Base-by-base conservation (phyloP, 2,888 invertebrate species). In the Melinaea menophilus region DNA sequence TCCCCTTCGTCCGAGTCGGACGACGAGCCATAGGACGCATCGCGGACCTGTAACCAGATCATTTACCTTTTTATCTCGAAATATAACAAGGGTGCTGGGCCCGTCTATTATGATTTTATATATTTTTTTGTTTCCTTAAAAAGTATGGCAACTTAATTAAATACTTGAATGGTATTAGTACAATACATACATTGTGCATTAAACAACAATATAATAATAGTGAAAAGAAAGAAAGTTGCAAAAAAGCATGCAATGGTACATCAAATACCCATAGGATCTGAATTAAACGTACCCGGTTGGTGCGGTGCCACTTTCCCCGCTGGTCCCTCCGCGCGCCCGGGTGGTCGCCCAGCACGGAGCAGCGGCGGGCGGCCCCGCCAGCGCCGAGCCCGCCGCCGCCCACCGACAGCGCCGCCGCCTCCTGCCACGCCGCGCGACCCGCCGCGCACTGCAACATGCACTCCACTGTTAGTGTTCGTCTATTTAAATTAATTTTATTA, bases 351-450 rank as follows among this genome's bases (percentile, higher is more conserved):
- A 84, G 86, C 73, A 91, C 90, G 70, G 90, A 91, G 82, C 91
- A 90, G 84, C 81, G 92, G 77, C 85, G 91, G 80, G 85, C 92
- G 74, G 84, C 92, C 79, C 87, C 92, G 81, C 82, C 92, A 77
- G 84, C 92, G 81, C 85, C 91, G 78, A 82, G 90, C 78, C 78
- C 88, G 75, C 84, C 91, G 75, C 80, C 89, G 74, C 89, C 88
- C 73, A 89, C 86, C 55, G 88, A 86, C 61, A 89, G 72, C 74
- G 87, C 90, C 78, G 90, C 90, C 79, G 89, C 90, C 79, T 95
- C 95, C 88, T 95, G 94, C 95, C 96, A 95, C 84, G 96, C 96
- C 84, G 95, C 95, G 82, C 95, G 94, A 76, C 95, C 95, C 85
- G 94, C 94, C 78, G 94, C 95, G 92, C 95, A 95, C 95, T 95